phyloP scores from a whole-genome alignment of 2,797 vertebrate genomes.

The Artibeus lituratus region DNA sequence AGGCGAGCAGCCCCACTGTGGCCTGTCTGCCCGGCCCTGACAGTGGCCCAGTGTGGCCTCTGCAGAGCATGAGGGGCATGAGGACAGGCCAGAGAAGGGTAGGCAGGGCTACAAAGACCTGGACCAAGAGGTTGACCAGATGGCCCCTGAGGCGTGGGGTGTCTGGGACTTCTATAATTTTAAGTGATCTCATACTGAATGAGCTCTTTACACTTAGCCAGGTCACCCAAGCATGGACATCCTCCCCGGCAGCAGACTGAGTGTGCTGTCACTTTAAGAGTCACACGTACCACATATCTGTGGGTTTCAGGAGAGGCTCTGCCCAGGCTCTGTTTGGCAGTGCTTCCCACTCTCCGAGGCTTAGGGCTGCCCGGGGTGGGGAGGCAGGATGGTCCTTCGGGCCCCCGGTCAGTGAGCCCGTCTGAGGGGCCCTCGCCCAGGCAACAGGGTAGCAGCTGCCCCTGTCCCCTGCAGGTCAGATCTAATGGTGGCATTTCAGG shows the following conservation, averaged over 20 bases:
- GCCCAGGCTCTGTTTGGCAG: not conserved
- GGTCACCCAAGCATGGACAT: not conserved
- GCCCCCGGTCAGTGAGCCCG: not conserved
- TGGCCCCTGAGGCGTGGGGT: not conserved
- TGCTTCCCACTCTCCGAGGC: not conserved
- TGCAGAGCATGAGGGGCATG: accelerated
- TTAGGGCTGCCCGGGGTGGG: not conserved
- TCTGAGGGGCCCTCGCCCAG: too few species aligned
- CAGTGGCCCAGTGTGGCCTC: not conserved
- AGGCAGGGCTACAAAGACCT: not conserved
- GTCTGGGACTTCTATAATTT: not conserved
- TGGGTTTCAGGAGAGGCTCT: not conserved
- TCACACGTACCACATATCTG: not conserved
- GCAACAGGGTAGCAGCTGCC: not conserved
- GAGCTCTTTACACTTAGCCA: not conserved
- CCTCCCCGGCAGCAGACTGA: not conserved
- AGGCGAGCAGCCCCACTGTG: not conserved
- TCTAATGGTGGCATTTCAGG: not conserved
- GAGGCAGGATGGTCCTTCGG: not conserved
- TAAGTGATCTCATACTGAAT: not conserved
- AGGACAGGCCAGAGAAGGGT: not conserved
- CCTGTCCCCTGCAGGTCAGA: not conserved
- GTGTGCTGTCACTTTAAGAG: not conserved
- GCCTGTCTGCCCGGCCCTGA: not conserved
- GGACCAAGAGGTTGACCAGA: not conserved